Evolutionary conservation across 1,140 invertebrate species (phyloP).

Genomic region (Mercenaria mercenaria): DNA sequence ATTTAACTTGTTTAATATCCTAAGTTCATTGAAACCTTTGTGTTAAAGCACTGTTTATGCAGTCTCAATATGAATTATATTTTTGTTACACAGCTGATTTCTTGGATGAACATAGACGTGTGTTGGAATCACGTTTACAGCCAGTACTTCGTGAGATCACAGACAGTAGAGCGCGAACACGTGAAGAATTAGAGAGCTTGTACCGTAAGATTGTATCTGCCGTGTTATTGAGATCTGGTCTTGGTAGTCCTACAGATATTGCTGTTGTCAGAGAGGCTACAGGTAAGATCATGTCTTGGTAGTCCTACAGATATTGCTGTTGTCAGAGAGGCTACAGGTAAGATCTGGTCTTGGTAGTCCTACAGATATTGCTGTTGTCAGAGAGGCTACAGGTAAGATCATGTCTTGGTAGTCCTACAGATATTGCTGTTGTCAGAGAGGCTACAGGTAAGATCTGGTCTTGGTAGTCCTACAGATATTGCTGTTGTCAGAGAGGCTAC

Average conservation of each 20-base stretch:
- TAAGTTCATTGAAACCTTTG: too few relatives aligned
- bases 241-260: conserved; percentile 86
- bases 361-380: conserved; percentile 87
- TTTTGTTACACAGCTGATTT: conserved; percentile 83
- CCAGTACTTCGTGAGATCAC: conserved; percentile 86
- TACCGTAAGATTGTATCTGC: conserved; percentile 86
- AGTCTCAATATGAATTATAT: too few relatives aligned
- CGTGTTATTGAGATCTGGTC: conserved; percentile 85
- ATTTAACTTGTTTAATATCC: too few relatives aligned
- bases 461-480: conserved; percentile 86
- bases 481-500: conserved; percentile 88
- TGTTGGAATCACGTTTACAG: conserved; percentile 85
- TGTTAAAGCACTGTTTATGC: too few relatives aligned
- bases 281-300: conserved; percentile 86
- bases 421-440: conserved; percentile 88
- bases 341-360: conserved; percentile 85
- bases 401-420: conserved; percentile 86
- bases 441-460: conserved; percentile 86
- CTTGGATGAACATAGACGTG: conserved; percentile 85
- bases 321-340: conserved; percentile 88
- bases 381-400: conserved; percentile 87
- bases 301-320: conserved; percentile 86
- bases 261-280: conserved; percentile 88
- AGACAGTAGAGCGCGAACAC: conserved; percentile 85
- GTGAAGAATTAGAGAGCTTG: conserved; percentile 86